A percentile compares a stretch with the other conserved stretches of the same genome.
Conservation (phyloP, 2,113 vertebrate species). For the Crotalus viridis region DNA sequence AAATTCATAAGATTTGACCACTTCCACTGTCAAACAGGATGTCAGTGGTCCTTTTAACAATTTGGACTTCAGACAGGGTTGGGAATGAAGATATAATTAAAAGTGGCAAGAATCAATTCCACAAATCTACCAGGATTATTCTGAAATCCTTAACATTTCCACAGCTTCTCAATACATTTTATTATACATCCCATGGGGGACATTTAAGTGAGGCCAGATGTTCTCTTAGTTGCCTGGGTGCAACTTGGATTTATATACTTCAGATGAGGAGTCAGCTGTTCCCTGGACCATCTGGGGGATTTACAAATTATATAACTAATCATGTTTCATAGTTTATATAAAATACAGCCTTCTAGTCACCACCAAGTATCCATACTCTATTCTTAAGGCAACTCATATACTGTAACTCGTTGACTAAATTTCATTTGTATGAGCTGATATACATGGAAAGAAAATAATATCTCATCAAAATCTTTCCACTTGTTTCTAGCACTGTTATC, state of each 20-base stretch:
- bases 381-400: slow-evolving; percentile 7
- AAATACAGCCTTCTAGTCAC: background rate
- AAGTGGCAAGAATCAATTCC: background rate
- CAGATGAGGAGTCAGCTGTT: background rate
- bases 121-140: background rate
- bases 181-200: background rate
- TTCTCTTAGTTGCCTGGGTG: background rate
- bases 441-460: slow-evolving; percentile 43
- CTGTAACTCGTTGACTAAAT: slow-evolving; percentile 40
- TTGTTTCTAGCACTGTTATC: slow-evolving; percentile 33
- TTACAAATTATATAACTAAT: background rate
- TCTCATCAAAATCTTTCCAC: slow-evolving; percentile 36
- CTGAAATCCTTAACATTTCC: background rate
- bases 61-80: background rate
- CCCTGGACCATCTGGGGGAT: background rate
- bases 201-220: background rate
- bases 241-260: background rate
- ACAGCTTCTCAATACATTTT: background rate
- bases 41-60: background rate
- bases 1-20: background rate
- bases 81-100: background rate
- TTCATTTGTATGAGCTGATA: slow-evolving; percentile 47
- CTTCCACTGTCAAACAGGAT: background rate
- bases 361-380: slow-evolving; percentile 33
- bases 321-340: background rate